phyloP scores from a whole-genome alignment of 2,113 vertebrate genomes.

The Phalacrocorax aristotelis region DNA sequence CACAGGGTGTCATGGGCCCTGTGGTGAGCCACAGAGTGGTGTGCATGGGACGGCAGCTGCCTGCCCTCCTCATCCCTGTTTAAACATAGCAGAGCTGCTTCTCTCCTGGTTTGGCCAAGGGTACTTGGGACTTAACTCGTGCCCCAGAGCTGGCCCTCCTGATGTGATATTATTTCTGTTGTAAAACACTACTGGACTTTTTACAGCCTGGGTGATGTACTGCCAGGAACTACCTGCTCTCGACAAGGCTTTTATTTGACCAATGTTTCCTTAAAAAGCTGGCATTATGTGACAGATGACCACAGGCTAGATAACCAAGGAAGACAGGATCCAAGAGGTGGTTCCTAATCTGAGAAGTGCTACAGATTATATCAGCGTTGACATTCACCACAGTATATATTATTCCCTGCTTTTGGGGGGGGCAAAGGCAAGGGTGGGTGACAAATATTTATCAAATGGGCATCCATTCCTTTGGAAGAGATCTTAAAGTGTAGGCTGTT shows the following conservation, averaged over 20 bases:
- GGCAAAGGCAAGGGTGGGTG: background rate
- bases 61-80: background rate
- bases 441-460: background rate
- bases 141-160: background rate
- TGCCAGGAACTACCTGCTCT: background rate
- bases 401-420: background rate
- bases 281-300: background rate
- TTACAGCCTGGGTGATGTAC: background rate
- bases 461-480: background rate
- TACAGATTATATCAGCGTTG: background rate
- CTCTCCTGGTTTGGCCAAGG: background rate
- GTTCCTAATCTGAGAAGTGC: background rate
- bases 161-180: background rate
- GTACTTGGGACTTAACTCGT: fast-evolving
- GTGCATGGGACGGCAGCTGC: background rate
- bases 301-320: background rate
- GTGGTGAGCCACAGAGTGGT: fast-evolving
- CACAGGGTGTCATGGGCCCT: fast-evolving
- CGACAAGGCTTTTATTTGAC: background rate
- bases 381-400: background rate
- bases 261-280: background rate
- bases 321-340: background rate
- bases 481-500: background rate
- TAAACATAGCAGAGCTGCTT: background rate
- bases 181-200: background rate